Base-by-base conservation (phyloP, 2,797 vertebrate genomes). In the Nasua narica region DNA sequence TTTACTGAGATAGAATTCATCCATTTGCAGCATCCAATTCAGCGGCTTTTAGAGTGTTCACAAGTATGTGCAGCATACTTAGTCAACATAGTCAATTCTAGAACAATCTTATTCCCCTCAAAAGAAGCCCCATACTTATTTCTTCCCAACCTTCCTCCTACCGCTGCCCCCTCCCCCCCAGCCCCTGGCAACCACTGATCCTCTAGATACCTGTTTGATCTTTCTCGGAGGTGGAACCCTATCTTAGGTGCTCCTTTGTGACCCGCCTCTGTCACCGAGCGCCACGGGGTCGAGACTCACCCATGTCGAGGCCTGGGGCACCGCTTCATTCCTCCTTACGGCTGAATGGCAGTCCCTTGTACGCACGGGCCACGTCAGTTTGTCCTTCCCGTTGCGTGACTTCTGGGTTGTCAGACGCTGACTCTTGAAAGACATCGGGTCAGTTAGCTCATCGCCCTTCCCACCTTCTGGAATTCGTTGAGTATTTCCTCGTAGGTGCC, bases 311-410 rank as follows among this genome's bases (percentile, higher is more conserved):
- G 12, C 15, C 50, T 4, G 0, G 3, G 12, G 27, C 23, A 2
- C 21, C 11, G 0, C 11, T 48, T 46, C 32, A 1, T 79, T 60
- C 74, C n/a, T 87, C 43, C 62, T 43, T 14, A 4, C 25, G 65
- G 18, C 37, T 2, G 4, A n/a, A 4, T 11, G 23, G 3, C 1
- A 14, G 16, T 4, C 18, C 4, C 0, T 29, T 5, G 27, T 10
- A 0, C 8, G 29, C 43, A 19, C 12, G 37, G 86, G 6, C 67
- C 77, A 1, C 46, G 6, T 9, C 43, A 7, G 27, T 52, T 27
- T 12, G 2, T 32, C 60, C 35, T 13, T 29, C 54, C 32, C 18
- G 16, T 4, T 18, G 27, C 21, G 29, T 40, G 50, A 40, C 52
- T 0, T 12, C 23, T 21, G 72, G n/a, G 40, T 3, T 70, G 58